These are phyloP conservation scores for Xylocampa areola DNA, from an alignment of 2,888 invertebrate genomes.

Conservation along the genomic window DNA sequence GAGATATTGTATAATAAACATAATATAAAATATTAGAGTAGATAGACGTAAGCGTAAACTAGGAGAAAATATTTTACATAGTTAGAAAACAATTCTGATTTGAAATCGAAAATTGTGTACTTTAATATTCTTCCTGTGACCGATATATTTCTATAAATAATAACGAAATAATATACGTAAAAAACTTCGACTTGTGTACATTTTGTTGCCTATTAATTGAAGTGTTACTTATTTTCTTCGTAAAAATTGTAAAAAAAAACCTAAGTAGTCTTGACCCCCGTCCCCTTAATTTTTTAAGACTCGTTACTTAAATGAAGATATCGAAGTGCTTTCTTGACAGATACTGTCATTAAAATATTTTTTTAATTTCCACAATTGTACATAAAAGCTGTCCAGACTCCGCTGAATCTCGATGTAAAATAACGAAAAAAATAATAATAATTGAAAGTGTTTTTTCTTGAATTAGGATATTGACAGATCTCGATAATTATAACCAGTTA, in stretches of 20 bases:
- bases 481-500: constrained; percentile 87
- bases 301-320: constrained; percentile 67
- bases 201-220: constrained; percentile 40
- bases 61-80: constrained; percentile 79
- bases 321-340: constrained; percentile 86
- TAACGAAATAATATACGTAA: constrained; percentile 57
- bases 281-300: constrained; percentile 68
- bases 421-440: constrained; percentile 56
- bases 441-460: constrained; percentile 73
- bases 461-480: constrained; percentile 80
- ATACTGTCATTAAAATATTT: constrained; percentile 80
- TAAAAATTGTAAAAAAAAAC: constrained; percentile 40
- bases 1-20: constrained; percentile 56
- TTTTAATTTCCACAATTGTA: constrained; percentile 70
- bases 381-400: constrained; percentile 73
- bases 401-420: constrained; percentile 68
- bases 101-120: constrained; percentile 68
- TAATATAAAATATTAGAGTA: constrained; percentile 51
- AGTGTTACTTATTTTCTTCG: constrained; percentile 28
- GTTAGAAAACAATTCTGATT: constrained; percentile 81
- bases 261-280: constrained; percentile 71
- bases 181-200: constrained; percentile 36
- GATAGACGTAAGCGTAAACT: constrained; percentile 59
- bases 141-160: constrained; percentile 55
- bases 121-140: constrained; percentile 73